phyloP scores from a whole-genome alignment of 2,888 invertebrate species.

The Tetranychus piercei region DNA sequence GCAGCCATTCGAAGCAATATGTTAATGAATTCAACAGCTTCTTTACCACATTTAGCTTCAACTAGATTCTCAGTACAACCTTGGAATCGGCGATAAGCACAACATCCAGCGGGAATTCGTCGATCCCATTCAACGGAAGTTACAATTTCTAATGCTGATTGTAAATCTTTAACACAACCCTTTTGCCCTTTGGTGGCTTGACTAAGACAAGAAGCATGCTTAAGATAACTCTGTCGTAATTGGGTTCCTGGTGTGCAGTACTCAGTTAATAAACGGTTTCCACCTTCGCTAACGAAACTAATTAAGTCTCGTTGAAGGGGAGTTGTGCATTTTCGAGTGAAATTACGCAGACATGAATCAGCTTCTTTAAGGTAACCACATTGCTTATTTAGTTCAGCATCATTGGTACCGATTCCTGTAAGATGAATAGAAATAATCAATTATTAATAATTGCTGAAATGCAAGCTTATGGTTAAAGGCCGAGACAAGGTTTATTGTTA shows the following conservation, averaged over 20 bases:
- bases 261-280: slow-evolving; percentile 25
- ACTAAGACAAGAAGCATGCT: slow-evolving; percentile 27
- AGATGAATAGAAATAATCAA: neutral
- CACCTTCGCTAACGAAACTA: slow-evolving; percentile 27
- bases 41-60: slow-evolving; percentile 27
- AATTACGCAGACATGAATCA: slow-evolving; percentile 26
- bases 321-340: slow-evolving; percentile 26
- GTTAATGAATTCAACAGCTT: slow-evolving; percentile 27
- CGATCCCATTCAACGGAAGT: slow-evolving; percentile 25
- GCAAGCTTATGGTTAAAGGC: too few relatives aligned
- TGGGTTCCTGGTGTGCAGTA: slow-evolving; percentile 27
- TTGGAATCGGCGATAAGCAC: slow-evolving; percentile 22
- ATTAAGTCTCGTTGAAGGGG: slow-evolving; percentile 27
- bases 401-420: slow-evolving; percentile 24
- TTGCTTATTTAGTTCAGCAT: slow-evolving; percentile 26
- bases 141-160: slow-evolving; percentile 26
- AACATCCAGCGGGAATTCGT: slow-evolving; percentile 27
- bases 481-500: too few relatives aligned
- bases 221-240: slow-evolving; percentile 24
- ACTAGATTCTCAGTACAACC: slow-evolving; percentile 25
- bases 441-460: too few relatives aligned
- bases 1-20: slow-evolving; percentile 26
- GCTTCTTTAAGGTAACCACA: slow-evolving; percentile 27
- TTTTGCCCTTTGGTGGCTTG: slow-evolving; percentile 18
- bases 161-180: slow-evolving; percentile 26